These are phyloP conservation scores for Scartelaos histophorus DNA, from an alignment of 2,113 vertebrate genomes.

Conservation along the genomic window DNA sequence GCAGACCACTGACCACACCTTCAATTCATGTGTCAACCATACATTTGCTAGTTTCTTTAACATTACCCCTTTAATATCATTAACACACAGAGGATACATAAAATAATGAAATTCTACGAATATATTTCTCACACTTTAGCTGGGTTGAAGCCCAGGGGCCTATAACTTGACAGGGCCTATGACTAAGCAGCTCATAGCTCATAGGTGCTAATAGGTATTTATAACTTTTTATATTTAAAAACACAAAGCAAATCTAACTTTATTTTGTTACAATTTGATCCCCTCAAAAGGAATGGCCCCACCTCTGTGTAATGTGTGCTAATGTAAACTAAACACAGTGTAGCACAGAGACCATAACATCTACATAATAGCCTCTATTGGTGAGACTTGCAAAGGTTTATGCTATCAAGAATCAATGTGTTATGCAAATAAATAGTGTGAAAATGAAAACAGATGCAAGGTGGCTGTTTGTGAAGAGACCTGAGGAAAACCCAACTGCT, in stretches of 20 bases:
- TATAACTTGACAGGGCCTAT: background rate
- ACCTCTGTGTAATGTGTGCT: background rate
- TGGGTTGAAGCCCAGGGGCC: background rate
- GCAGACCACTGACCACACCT: no score
- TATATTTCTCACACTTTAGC: no score
- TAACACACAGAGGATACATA: no score
- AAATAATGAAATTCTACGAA: no score
- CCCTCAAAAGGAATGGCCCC: background rate
- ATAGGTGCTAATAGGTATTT: no score
- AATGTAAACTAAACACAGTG: background rate
- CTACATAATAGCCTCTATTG: background rate
- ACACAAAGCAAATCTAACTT: no score
- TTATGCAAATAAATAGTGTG: slow-evolving; percentile 41
- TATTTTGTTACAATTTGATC: background rate
- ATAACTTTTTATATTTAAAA: no score
- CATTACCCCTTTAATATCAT: no score
- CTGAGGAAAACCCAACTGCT: slow-evolving; percentile 55
- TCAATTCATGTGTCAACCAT: no score
- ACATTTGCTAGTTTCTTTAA: no score
- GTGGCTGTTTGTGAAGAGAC: slow-evolving; percentile 46
- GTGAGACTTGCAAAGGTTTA: slow-evolving; percentile 8
- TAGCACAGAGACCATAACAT: background rate
- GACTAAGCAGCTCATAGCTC: no score
- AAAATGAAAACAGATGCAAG: slow-evolving; percentile 38
- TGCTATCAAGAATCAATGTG: slow-evolving; percentile 33